Conservation (phyloP, 2,888 invertebrate species). For the Cecidostiba fungosa region DNA sequence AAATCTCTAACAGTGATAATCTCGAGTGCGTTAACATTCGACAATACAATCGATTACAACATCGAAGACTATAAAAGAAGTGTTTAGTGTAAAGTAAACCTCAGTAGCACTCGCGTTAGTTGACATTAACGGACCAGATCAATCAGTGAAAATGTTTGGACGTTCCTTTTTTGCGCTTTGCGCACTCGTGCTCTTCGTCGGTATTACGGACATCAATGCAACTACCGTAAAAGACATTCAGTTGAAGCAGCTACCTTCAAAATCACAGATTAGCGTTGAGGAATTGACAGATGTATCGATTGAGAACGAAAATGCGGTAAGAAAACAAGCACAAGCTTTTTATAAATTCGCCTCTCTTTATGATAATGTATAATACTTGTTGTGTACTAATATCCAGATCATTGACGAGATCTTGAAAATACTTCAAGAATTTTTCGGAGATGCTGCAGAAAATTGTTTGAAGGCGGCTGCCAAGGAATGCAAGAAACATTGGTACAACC, state of each 20-base stretch:
- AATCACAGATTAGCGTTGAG: not conserved
- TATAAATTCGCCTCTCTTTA: not conserved
- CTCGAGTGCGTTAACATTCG: not conserved
- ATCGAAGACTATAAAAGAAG: not conserved
- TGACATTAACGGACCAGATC: not conserved
- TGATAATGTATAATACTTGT: not conserved
- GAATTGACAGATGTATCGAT: not conserved
- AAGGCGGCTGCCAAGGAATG: conserved; percentile 8
- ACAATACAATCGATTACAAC: not conserved
- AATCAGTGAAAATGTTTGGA: not conserved
- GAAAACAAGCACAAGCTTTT: not conserved
- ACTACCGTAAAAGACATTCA: not conserved
- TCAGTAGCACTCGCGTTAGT: not conserved
- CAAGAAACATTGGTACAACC: not conserved
- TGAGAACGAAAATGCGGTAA: not conserved
- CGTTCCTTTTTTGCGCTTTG: not conserved
- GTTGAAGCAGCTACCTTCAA: not conserved
- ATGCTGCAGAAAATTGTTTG: not conserved
- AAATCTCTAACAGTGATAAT: not conserved
- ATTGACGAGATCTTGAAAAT: not conserved
- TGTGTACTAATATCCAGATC: not conserved
- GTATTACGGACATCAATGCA: not conserved
- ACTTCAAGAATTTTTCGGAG: not conserved
- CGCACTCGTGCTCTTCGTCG: not conserved
- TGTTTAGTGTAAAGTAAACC: not conserved